phyloP scores from a whole-genome alignment of 2,888 invertebrate species.

The Trilocha varians region DNA sequence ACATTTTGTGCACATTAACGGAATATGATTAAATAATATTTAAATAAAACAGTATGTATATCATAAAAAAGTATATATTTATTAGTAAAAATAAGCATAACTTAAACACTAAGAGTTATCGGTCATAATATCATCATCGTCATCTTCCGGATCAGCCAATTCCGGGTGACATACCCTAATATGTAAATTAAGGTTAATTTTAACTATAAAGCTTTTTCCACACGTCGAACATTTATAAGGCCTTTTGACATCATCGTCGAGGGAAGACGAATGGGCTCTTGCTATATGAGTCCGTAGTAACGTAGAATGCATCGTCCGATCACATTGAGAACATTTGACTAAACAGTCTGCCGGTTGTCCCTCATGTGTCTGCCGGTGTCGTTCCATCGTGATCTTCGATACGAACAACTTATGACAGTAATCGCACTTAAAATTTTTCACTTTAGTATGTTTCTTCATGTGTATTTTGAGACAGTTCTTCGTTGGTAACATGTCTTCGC shows the following conservation, averaged over 20 bases:
- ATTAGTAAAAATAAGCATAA: too few relatives aligned
- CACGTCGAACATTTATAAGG: constrained; percentile 63
- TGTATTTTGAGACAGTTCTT: constrained; percentile 64
- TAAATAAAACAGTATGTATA: constrained; percentile 41
- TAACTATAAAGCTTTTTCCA: constrained; percentile 63
- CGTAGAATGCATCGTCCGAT: constrained; percentile 58
- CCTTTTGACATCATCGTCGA: constrained; percentile 59
- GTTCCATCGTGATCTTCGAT: constrained; percentile 66
- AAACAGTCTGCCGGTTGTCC: constrained; percentile 61
- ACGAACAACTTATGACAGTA: constrained; percentile 61
- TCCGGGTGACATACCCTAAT: constrained; percentile 65
- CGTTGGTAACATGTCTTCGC: constrained; percentile 64
- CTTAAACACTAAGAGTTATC: too few relatives aligned
- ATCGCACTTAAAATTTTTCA: constrained; percentile 66
- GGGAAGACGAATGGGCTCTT: constrained; percentile 45
- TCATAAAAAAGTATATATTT: constrained; percentile 38
- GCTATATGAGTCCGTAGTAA: constrained; percentile 53
- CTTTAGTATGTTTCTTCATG: constrained; percentile 67
- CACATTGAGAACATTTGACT: constrained; percentile 63
- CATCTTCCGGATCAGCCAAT: constrained; percentile 59
- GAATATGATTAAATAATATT: constrained; percentile 13
- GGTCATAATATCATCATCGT: constrained; percentile 64
- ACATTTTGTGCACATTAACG: too few relatives aligned
- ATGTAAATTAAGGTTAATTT: constrained; percentile 61
- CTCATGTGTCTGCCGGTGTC: constrained; percentile 56